Evolutionary conservation across 2,113 vertebrate species (phyloP).

Genomic region (Aegotheles bennettii): DNA sequence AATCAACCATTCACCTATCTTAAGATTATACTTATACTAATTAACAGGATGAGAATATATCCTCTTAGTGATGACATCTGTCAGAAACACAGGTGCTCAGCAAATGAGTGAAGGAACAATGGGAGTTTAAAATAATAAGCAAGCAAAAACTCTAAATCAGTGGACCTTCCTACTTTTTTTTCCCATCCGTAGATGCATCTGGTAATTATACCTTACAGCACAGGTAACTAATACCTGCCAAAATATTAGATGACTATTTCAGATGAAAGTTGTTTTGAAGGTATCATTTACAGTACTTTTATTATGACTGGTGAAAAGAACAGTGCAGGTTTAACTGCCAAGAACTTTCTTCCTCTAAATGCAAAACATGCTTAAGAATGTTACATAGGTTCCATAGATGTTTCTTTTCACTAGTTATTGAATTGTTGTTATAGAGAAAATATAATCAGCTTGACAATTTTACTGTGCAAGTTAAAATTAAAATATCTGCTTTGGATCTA

Average conservation of each 20-base stretch:
- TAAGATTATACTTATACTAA: not conserved
- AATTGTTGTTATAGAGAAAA: not conserved
- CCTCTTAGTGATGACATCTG: too few species aligned
- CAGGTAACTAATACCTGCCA: constrained; percentile 18
- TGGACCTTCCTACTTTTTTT: not conserved
- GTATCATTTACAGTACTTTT: not conserved
- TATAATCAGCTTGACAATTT: not conserved
- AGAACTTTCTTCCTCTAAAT: not conserved
- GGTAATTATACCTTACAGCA: constrained; percentile 3
- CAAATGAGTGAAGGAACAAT: not conserved
- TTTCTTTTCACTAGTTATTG: not conserved
- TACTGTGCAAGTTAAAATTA: not conserved
- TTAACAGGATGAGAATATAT: not conserved
- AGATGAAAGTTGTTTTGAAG: constrained; percentile 15
- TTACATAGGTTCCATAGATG: not conserved
- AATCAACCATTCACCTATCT: not conserved
- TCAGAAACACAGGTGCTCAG: not conserved
- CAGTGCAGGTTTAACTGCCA: not conserved
- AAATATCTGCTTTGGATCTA: not conserved
- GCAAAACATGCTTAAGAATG: not conserved
- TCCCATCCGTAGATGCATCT: not conserved
- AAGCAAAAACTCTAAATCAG: not conserved
- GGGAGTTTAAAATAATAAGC: not conserved
- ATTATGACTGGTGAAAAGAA: not conserved
- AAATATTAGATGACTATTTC: not conserved